Conservation (phyloP, 2,113 vertebrate species). For the Etia nguti region DNA sequence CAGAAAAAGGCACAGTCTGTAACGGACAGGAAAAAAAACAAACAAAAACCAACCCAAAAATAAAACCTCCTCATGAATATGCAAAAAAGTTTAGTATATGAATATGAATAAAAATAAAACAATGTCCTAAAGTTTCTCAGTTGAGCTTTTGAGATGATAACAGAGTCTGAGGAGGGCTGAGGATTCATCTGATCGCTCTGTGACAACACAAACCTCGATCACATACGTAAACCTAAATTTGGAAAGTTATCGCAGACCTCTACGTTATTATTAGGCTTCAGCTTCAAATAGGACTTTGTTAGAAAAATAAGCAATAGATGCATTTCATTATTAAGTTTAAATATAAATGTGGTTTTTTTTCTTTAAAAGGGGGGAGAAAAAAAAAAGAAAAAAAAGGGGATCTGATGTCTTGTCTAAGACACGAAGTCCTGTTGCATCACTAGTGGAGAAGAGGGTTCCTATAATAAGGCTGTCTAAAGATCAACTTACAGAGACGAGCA, state of each 20-base stretch:
- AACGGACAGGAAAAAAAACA: constrained; percentile 43
- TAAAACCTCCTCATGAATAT: not conserved
- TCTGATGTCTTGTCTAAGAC: not conserved
- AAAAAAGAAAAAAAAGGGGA: not conserved
- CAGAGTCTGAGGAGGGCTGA: not conserved
- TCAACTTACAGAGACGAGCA: not conserved
- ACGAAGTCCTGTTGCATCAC: constrained; percentile 13
- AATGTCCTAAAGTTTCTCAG: not conserved
- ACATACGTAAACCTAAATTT: not conserved
- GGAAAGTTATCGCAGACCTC: constrained; percentile 20
- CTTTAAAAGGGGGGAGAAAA: not conserved
- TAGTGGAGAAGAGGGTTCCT: not conserved
- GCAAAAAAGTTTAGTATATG: not conserved
- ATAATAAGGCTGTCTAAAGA: not conserved
- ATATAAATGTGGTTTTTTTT: constrained; percentile 82
- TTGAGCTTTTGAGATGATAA: constrained; percentile 19
- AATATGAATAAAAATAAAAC: not conserved
- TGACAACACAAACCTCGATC: not conserved
- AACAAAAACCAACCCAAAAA: not conserved
- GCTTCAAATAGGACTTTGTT: constrained; percentile 53
- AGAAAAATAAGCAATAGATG: constrained; percentile 71
- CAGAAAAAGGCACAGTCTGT: constrained; percentile 93
- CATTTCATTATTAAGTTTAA: constrained; percentile 69
- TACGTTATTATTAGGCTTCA: not conserved
- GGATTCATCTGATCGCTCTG: not conserved